Conservation (phyloP, 2,113 vertebrate species). For the Pluvianellus socialis region DNA sequence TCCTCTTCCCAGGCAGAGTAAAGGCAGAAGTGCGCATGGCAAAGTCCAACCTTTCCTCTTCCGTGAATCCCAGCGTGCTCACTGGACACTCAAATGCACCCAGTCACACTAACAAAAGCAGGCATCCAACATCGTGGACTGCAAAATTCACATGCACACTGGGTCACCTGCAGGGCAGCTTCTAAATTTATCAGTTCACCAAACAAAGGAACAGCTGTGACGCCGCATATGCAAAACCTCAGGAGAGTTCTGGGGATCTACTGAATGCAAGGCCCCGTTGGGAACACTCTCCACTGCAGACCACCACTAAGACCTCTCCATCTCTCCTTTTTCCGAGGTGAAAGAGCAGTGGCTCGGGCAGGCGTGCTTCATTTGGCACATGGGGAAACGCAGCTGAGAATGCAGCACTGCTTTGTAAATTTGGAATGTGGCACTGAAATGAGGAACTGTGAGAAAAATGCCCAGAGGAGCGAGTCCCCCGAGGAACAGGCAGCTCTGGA, state of each 20-base stretch:
- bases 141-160: not conserved
- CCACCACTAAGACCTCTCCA: not conserved
- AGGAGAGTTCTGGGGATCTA: not conserved
- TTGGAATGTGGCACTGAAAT: fast-evolving
- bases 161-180: slow-evolving; percentile 12
- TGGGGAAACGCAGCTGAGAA: not conserved
- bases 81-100: fast-evolving
- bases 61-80: not conserved
- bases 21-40: fast-evolving
- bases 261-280: not conserved
- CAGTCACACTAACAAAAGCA: not conserved
- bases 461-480: fast-evolving
- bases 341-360: not conserved
- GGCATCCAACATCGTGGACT: not conserved
- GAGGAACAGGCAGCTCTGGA: not conserved
- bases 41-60: not conserved
- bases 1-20: not conserved
- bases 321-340: not conserved
- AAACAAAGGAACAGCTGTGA: not conserved
- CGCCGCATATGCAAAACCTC: not conserved
- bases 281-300: not conserved
- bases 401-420: not conserved
- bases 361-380: fast-evolving
- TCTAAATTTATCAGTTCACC: not conserved
- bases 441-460: not conserved